These are phyloP conservation scores for Paramuricea clavata DNA, from an alignment of 92 coral and sea anemone genomes.

Conservation along the genomic window DNA sequence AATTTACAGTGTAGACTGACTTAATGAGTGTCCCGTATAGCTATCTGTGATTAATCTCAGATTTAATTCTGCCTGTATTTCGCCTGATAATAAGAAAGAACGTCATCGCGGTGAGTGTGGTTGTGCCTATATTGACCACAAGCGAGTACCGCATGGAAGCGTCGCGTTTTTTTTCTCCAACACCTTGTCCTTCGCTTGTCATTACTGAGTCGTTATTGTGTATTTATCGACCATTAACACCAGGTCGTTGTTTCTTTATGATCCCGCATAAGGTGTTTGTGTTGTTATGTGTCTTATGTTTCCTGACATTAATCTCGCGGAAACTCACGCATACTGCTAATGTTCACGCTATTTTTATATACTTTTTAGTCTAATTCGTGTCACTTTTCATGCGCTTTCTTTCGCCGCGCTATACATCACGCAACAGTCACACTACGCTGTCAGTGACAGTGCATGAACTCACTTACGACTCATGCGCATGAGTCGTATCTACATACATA, in stretches of 20 bases:
- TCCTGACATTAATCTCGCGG: neutral
- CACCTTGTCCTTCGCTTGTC: neutral
- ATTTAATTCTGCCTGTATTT: neutral
- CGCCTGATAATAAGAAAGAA: neutral
- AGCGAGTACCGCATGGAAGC: neutral
- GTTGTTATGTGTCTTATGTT: neutral
- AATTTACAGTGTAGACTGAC: neutral
- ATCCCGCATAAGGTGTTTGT: conserved; percentile 1
- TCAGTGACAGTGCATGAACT: too few species aligned
- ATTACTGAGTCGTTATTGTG: neutral
- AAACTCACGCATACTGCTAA: neutral
- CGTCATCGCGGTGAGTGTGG: neutral
- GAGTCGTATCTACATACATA: too few species aligned
- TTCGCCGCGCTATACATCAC: too few species aligned
- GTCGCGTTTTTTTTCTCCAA: conserved; percentile 1
- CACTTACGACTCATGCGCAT: too few species aligned
- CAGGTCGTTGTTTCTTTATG: neutral
- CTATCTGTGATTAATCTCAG: conserved; percentile 2
- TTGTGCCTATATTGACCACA: conserved; percentile 2
- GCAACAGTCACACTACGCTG: too few species aligned
- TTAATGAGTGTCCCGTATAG: neutral
- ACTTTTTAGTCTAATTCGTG: too few species aligned
- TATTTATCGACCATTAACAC: neutral
- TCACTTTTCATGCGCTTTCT: too few species aligned
- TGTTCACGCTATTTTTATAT: conserved; percentile 11